phyloP scores from a whole-genome alignment of 2,797 vertebrate species.

The Gambelia wislizenii region DNA sequence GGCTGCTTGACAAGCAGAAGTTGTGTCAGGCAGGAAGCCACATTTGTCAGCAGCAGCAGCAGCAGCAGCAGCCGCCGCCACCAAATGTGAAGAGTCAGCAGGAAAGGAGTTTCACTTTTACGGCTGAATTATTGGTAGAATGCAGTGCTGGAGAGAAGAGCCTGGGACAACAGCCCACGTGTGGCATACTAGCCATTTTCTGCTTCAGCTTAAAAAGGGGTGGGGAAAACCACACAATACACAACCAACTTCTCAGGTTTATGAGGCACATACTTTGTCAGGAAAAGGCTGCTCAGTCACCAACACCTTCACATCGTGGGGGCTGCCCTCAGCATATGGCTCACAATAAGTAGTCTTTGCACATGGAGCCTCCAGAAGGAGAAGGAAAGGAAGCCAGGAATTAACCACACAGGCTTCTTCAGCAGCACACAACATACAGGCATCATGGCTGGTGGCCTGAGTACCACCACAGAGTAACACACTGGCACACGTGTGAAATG shows the following conservation, averaged over 20 bases:
- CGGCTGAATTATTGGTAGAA: not conserved
- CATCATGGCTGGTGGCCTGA: not conserved
- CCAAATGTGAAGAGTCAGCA: not conserved
- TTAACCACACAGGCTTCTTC: not conserved
- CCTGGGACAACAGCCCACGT: not conserved
- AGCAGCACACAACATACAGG: not conserved
- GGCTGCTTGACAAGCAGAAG: not conserved
- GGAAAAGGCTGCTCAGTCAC: not conserved
- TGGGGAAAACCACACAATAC: not conserved
- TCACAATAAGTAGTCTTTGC: not conserved
- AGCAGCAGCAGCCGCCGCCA: too few relatives aligned
- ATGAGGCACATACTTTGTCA: not conserved
- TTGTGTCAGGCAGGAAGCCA: not conserved
- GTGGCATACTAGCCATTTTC: not conserved
- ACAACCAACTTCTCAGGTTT: not conserved
- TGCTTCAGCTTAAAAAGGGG: not conserved
- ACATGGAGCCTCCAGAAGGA: not conserved
- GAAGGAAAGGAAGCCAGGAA: not conserved
- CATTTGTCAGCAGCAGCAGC: too few relatives aligned
- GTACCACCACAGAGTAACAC: not conserved
- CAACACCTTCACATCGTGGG: not conserved
- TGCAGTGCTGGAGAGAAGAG: not conserved
- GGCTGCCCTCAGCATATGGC: not conserved
- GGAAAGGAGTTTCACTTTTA: rapidly evolving
- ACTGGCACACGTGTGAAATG: not conserved